These are phyloP conservation scores for Rachycentron canadum DNA, from an alignment of 2,797 vertebrate genomes.

Conservation along the genomic window DNA sequence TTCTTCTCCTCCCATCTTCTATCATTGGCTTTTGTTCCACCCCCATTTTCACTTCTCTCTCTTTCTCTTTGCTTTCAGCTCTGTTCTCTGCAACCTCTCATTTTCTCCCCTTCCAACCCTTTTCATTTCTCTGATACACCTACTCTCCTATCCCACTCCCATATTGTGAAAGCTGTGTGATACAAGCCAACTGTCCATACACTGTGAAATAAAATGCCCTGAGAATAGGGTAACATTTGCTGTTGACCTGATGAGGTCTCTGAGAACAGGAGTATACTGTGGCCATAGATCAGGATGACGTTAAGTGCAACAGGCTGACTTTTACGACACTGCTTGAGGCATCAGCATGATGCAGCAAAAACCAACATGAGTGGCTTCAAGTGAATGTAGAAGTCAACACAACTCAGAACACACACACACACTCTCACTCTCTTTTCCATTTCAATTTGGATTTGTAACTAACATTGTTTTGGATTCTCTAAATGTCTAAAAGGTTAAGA, in stretches of 20 bases:
- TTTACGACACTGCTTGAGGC: constrained; percentile 25
- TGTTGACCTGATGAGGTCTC: constrained; percentile 42
- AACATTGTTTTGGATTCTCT: constrained; percentile 21
- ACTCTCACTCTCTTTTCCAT: not conserved
- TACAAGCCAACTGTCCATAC: constrained; percentile 34
- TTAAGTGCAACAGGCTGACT: constrained; percentile 17
- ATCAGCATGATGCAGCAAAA: constrained; percentile 50
- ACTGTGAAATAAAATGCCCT: constrained; percentile 25
- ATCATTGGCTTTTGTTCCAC: constrained; percentile 44
- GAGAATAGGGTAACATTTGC: constrained; percentile 5
- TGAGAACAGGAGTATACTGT: constrained; percentile 5
- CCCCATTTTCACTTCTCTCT: constrained; percentile 42
- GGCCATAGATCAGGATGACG: constrained; percentile 29
- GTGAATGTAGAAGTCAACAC: constrained; percentile 1
- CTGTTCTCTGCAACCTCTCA: constrained; percentile 51
- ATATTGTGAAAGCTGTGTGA: constrained; percentile 34
- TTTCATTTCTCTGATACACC: constrained; percentile 54
- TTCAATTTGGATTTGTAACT: constrained; percentile 2
- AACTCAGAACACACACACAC: not conserved
- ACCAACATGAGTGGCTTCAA: not conserved
- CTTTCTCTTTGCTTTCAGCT: constrained; percentile 44
- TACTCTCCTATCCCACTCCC: constrained; percentile 28
- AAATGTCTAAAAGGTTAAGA: constrained; percentile 42
- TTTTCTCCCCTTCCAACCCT: constrained; percentile 46
- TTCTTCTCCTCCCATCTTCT: constrained; percentile 22